Evolutionary conservation across 1,140 invertebrate species (phyloP), one percentile per base, ranked within the genome.

Genomic region (Drosophila orena): DNA sequence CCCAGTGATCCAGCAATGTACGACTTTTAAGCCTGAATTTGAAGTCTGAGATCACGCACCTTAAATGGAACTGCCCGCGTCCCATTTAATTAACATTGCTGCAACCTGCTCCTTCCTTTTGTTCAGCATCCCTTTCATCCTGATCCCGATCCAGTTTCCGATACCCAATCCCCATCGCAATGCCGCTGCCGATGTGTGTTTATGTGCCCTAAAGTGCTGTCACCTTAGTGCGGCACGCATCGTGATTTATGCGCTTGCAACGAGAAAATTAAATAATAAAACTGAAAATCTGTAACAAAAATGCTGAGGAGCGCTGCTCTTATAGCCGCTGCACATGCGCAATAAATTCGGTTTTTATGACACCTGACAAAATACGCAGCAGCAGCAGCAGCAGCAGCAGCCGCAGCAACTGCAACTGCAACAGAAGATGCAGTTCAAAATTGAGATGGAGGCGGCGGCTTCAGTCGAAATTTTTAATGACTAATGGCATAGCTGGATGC

Each of bases 361-460:
- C 90, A 91, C 90, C 90, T 91, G 90, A 91, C 90, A 91, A 91
- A 91, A 91, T 91, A 91, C 81, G 79, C 85, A 88, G 83, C 79
- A 83, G 71, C 66, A 14, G 38, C 44, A 42, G 30, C 37, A 27
- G 10, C 10, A 2, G 34, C 43, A 20, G 12, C 55, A 38, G 68
- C 59, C 24, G 68, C 52, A 60, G 64, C 61, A 61, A 15, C n/a
- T 17, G 68, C 52, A 72, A 55, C 43, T 56, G 59, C 20, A 14
- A 14, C 55, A 59, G 22, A 43, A 54, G 75, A 50, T 71, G 47
- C 30, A 59, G 42, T 24, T 47, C 43, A 54, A 42, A 44, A 56
- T 27, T 44, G 27, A 62, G 70, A 49, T 75, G 75, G 46, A 40
- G 49, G 71, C 79, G 81, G 81, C 68, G 20, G 84, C 79, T 89